phyloP scores from a whole-genome alignment of 2,888 invertebrate genomes.

The Uropetala carovei region DNA sequence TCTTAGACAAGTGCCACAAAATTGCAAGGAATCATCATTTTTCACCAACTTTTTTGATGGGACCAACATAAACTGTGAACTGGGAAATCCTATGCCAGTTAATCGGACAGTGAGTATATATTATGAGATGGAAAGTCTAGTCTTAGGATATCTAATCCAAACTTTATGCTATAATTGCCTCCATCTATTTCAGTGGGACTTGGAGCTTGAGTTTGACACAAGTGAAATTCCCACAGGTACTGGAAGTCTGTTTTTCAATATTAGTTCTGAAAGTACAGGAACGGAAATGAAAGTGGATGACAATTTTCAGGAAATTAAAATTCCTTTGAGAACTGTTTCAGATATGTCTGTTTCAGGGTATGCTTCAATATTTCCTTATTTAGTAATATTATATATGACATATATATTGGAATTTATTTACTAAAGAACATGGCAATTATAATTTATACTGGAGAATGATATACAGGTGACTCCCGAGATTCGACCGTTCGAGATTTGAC shows the following conservation, averaged over 20 bases:
- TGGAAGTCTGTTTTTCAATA: conserved; percentile 68
- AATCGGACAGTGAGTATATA: conserved; percentile 68
- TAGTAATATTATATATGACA: too few species aligned
- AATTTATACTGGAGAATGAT: too few species aligned
- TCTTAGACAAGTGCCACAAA: conserved; percentile 69
- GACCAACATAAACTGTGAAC: conserved; percentile 69
- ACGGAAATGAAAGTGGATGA: conserved; percentile 70
- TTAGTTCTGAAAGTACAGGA: conserved; percentile 70
- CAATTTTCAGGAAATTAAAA: conserved; percentile 68
- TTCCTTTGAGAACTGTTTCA: conserved; percentile 70
- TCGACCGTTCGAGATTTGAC: too few species aligned
- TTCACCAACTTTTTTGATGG: conserved; percentile 20
- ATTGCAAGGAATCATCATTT: conserved; percentile 69
- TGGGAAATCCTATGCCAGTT: conserved; percentile 70
- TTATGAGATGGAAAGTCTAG: background rate
- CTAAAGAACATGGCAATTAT: too few species aligned
- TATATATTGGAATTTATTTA: too few species aligned
- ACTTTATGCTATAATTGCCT: too few species aligned
- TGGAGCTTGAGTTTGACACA: conserved; percentile 67
- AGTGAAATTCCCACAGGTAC: conserved; percentile 68
- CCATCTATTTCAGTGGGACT: conserved; percentile 23
- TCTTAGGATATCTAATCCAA: background rate
- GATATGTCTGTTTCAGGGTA: conserved; percentile 71
- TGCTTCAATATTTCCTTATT: background rate
- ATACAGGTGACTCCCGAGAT: too few species aligned